Conservation (phyloP, 2,113 vertebrate genomes). For the Shinisaurus crocodilurus region DNA sequence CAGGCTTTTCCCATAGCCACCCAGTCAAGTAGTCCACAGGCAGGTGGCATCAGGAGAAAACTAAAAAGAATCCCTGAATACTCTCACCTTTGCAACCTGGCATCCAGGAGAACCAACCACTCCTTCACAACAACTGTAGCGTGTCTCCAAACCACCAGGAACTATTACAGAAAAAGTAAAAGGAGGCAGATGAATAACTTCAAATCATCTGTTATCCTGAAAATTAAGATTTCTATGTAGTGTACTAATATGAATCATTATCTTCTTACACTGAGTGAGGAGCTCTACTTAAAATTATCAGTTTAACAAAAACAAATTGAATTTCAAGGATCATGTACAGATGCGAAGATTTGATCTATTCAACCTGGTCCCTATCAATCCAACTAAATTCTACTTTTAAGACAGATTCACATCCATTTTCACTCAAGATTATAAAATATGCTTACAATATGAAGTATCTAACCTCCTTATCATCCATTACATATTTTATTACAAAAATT, state of each 20-base stretch:
- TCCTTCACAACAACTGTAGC: conserved; percentile 83
- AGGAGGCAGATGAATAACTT: background rate
- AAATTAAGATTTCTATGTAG: background rate
- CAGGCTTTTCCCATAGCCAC: too few species aligned
- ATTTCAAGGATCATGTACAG: background rate
- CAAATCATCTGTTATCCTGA: background rate
- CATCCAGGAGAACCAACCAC: conserved; percentile 79
- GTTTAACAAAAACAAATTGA: background rate
- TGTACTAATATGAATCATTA: background rate
- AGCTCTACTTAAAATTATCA: background rate
- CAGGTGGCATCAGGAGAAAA: too few species aligned
- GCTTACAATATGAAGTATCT: background rate
- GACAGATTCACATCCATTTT: background rate
- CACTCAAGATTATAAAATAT: background rate
- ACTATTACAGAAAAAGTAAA: conserved; percentile 68
- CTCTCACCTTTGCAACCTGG: conserved; percentile 72
- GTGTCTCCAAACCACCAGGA: conserved; percentile 79
- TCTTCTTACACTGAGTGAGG: background rate
- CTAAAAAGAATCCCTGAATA: background rate
- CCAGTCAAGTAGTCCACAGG: too few species aligned
- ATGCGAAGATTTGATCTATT: background rate
- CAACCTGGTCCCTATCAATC: background rate
- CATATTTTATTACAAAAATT: background rate
- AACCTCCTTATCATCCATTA: background rate
- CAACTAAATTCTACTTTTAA: background rate